These are phyloP conservation scores for Arctopsyche grandis DNA, from an alignment of 1,140 invertebrate species.

Conservation along the genomic window DNA sequence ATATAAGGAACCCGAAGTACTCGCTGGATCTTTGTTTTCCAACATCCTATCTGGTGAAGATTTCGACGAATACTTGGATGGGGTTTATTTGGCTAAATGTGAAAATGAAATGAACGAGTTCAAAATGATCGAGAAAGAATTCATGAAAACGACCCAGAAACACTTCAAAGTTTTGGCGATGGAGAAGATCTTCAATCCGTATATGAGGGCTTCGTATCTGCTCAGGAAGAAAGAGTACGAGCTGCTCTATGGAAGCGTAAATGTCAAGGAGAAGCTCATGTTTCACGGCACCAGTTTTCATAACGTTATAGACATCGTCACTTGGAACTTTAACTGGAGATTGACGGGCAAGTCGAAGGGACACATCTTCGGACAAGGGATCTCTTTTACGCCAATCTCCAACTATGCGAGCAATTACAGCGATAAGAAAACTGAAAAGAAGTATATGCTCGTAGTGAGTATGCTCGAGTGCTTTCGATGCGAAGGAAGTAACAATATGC, in stretches of 20 bases:
- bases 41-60: too few relatives aligned
- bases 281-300: conserved; percentile 40
- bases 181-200: background rate
- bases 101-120: background rate
- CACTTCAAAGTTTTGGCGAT: conserved; percentile 9
- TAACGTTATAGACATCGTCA: conserved; percentile 52
- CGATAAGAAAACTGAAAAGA: conserved; percentile 40
- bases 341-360: conserved; percentile 51
- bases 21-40: too few relatives aligned
- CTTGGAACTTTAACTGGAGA: conserved; percentile 57
- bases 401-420: conserved; percentile 56
- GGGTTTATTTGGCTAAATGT: too few relatives aligned
- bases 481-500: background rate
- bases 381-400: conserved; percentile 55
- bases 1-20: too few relatives aligned
- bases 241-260: conserved; percentile 46
- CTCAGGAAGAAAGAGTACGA: conserved; percentile 30
- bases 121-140: background rate
- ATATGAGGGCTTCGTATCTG: background rate
- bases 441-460: conserved; percentile 51
- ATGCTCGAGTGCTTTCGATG: background rate
- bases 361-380: conserved; percentile 55
- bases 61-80: too few relatives aligned
- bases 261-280: conserved; percentile 9
- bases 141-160: conserved; percentile 21